Evolutionary conservation across 2,113 vertebrate species (phyloP).

Genomic region (Eupsittula cactorum): DNA sequence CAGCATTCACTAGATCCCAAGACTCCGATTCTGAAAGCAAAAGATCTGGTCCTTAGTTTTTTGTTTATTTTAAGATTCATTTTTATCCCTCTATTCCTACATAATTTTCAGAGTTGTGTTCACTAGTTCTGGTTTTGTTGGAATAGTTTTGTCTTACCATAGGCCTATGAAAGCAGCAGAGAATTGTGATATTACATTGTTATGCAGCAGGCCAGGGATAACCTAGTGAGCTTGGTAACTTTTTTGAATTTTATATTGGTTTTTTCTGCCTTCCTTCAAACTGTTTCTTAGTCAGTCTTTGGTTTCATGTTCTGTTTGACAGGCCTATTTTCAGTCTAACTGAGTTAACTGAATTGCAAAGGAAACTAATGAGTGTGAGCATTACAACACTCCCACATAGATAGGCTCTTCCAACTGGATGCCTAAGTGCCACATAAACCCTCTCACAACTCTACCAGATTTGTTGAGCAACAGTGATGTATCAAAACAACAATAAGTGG

Average conservation of each 20-base stretch:
- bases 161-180: not conserved
- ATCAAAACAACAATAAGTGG: not conserved
- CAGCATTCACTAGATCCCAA: conserved; percentile 47
- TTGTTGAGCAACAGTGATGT: conserved; percentile 8
- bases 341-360: conserved; percentile 84
- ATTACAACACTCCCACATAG: conserved; percentile 69
- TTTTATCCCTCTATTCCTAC: not conserved
- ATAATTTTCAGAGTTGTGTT: not conserved
- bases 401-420: conserved; percentile 68
- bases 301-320: conserved; percentile 75
- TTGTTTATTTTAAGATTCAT: conserved; percentile 9
- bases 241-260: not conserved
- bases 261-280: not conserved
- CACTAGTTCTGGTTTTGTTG: not conserved
- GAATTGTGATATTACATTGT: not conserved
- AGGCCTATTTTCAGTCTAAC: conserved; percentile 78
- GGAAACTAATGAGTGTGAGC: conserved; percentile 72
- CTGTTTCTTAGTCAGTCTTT: not conserved
- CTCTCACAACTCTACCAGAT: not conserved
- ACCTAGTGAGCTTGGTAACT: not conserved
- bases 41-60: conserved; percentile 14
- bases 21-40: conserved; percentile 36
- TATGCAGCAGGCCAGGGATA: not conserved
- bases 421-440: conserved; percentile 55
- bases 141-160: not conserved